A percentile compares a stretch with the other conserved stretches of the same genome.
Conservation (phyloP, 2,797 vertebrate genomes). For the Anabas testudineus region DNA sequence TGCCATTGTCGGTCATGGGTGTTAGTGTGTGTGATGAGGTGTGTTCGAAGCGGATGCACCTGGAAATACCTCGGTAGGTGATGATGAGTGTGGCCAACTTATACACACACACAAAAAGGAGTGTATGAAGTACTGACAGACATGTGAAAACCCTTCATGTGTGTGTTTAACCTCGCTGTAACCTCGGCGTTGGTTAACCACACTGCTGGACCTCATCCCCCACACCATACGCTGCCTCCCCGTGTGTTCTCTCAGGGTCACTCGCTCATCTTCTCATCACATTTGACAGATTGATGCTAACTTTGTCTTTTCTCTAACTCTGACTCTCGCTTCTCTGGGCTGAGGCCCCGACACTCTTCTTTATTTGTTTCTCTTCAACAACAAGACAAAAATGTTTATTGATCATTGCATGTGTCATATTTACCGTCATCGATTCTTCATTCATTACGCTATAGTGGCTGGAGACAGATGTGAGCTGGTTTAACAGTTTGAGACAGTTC, state of each 20-base stretch:
- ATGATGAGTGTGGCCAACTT: slow-evolving; percentile 1
- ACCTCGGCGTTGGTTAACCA: slow-evolving; percentile 10
- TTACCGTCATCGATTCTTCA: too few relatives aligned
- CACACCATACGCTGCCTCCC: too few relatives aligned
- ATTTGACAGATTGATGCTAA: too few relatives aligned
- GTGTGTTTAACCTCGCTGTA: background rate
- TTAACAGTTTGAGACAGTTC: too few relatives aligned
- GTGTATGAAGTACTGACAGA: background rate
- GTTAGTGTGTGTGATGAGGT: slow-evolving; percentile 20
- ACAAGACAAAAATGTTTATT: too few relatives aligned
- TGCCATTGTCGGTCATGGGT: background rate
- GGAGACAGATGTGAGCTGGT: too few relatives aligned
- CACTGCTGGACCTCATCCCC: background rate
- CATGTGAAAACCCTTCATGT: background rate
- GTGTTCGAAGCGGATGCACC: slow-evolving; percentile 42
- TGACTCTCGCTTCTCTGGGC: background rate
- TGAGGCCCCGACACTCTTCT: too few relatives aligned
- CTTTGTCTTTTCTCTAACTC: background rate
- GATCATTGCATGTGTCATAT: too few relatives aligned
- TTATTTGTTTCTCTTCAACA: too few relatives aligned
- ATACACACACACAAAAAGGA: background rate
- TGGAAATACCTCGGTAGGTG: slow-evolving; percentile 42
- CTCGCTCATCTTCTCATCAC: too few relatives aligned
- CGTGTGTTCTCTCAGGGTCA: background rate
- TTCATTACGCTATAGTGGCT: too few relatives aligned